These are phyloP conservation scores for Pachyseris speciosa DNA, from an alignment of 64 coral and sea anemone genomes.

Conservation along the genomic window DNA sequence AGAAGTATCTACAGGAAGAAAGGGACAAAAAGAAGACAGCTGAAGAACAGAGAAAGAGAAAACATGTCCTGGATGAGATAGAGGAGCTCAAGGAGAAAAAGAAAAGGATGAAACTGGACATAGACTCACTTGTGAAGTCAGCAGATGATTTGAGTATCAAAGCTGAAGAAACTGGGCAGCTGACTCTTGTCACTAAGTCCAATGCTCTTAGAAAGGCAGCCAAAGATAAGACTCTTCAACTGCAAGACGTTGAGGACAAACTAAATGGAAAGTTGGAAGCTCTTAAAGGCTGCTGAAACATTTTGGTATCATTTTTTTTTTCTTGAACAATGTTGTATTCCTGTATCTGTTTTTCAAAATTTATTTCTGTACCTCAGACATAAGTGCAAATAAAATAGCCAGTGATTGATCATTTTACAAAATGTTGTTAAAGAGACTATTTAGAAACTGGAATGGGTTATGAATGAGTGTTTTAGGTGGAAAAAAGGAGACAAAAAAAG, in stretches of 20 bases:
- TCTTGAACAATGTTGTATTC: no score
- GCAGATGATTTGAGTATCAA: constrained; percentile 13
- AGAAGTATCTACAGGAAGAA: not conserved
- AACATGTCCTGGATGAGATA: not conserved
- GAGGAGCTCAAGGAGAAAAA: constrained; percentile 17
- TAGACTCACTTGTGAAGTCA: constrained; percentile 6
- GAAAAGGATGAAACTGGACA: constrained; percentile 16
- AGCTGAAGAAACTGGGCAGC: not conserved
- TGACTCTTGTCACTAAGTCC: not conserved
- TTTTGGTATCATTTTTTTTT: no score
- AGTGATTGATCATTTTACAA: no score
- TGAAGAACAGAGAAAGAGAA: not conserved
- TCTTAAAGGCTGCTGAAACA: no score
- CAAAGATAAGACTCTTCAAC: constrained; percentile 26
- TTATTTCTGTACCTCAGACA: no score
- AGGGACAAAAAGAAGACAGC: not conserved
- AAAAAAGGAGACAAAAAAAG: no score
- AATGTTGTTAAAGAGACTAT: no score
- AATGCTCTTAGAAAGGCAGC: not conserved
- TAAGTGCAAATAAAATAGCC: no score
- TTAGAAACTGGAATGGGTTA: no score
- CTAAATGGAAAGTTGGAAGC: constrained; percentile 43
- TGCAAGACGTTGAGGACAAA: constrained; percentile 20
- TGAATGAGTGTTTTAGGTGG: no score
- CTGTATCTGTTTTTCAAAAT: no score